Evolutionary conservation across 2,888 invertebrate genomes (phyloP).

Genomic region (Carcina quercana): DNA sequence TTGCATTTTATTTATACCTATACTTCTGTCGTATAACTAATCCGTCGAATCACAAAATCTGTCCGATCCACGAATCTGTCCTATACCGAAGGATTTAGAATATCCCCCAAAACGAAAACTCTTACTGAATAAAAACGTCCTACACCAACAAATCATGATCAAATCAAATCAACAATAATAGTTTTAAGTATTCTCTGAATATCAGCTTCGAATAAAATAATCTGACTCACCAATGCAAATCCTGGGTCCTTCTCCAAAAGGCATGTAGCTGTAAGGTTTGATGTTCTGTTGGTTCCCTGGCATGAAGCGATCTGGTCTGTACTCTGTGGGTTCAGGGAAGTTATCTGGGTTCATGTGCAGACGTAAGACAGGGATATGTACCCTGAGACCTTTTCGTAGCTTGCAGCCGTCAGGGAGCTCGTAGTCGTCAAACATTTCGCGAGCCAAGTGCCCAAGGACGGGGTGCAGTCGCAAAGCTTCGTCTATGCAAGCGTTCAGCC

Average conservation of each 20-base stretch:
- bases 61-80: no score
- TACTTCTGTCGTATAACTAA: no score
- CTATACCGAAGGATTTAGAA: no score
- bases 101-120: no score
- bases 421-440: conserved; percentile 44
- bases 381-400: conserved; percentile 37
- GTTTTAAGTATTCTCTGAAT: no score
- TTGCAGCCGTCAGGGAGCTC: conserved; percentile 34
- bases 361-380: conserved; percentile 46
- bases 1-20: no score
- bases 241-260: conserved; percentile 54
- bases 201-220: no score
- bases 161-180: no score
- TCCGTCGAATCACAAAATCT: no score
- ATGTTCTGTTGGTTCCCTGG: conserved; percentile 33
- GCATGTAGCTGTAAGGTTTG: conserved; percentile 42
- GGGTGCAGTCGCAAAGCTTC: conserved; percentile 45
- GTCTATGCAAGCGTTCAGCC: conserved; percentile 34
- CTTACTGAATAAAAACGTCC: no score
- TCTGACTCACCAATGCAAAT: conserved; percentile 3
- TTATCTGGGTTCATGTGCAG: conserved; percentile 38
- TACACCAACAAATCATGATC: no score
- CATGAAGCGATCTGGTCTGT: conserved; percentile 43
- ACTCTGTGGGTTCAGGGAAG: conserved; percentile 45
- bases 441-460: conserved; percentile 33